phyloP scores from a whole-genome alignment of 2,888 invertebrate species.

The Unio delphinus region DNA sequence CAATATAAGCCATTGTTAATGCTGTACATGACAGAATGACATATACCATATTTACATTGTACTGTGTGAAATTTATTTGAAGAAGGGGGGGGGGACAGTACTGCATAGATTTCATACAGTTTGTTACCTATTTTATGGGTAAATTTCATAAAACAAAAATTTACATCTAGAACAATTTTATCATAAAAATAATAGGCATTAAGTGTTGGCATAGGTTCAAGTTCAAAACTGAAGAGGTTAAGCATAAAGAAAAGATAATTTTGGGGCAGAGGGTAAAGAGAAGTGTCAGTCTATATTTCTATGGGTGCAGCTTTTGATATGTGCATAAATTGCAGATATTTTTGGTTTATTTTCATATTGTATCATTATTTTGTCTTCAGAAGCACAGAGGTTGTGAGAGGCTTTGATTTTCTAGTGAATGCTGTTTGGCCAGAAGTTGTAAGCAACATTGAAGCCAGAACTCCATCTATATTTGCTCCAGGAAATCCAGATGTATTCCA shows the following conservation, averaged over 20 bases:
- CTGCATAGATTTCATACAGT: too few species aligned
- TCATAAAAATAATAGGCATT: not conserved
- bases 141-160: not conserved
- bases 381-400: slow-evolving; percentile 73
- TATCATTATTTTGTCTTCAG: slow-evolving; percentile 24
- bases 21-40: too few species aligned
- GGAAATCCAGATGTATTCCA: slow-evolving; percentile 93
- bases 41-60: too few species aligned
- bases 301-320: not conserved
- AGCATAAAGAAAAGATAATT: too few species aligned
- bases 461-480: slow-evolving; percentile 89
- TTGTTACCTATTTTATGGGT: too few species aligned
- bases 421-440: slow-evolving; percentile 90
- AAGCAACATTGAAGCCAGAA: slow-evolving; percentile 74
- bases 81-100: too few species aligned
- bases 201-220: too few species aligned
- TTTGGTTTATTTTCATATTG: not conserved
- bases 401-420: slow-evolving; percentile 85
- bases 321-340: not conserved
- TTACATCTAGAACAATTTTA: not conserved
- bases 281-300: not conserved
- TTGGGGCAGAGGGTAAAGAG: too few species aligned
- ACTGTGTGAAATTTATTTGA: too few species aligned
- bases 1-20: too few species aligned
- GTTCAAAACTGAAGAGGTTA: too few species aligned